A percentile compares a stretch with the other conserved stretches of the same genome.
phyloP scores from a whole-genome alignment of 2,888 invertebrate genomes.

The Metalampra italica region DNA sequence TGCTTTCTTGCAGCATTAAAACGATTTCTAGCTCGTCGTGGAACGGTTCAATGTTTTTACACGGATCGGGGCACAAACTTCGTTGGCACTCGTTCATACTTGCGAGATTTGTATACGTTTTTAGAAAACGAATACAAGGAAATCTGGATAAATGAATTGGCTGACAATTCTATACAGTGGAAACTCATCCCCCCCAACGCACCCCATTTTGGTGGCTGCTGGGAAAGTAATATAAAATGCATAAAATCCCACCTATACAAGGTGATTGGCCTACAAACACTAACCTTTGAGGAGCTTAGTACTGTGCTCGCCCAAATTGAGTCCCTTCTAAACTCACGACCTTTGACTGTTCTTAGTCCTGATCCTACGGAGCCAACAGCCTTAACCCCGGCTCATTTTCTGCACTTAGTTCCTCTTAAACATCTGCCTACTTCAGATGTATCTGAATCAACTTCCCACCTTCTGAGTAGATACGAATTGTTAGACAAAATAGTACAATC shows the following conservation, averaged over 20 bases:
- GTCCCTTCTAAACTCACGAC: slow-evolving; percentile 11
- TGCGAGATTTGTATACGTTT: not conserved
- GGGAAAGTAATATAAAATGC: slow-evolving; percentile 9
- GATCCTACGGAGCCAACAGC: too few relatives aligned
- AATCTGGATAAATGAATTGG: not conserved
- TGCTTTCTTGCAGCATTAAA: slow-evolving; percentile 15
- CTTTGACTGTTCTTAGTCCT: slow-evolving; percentile 8
- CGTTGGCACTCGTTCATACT: slow-evolving; percentile 1
- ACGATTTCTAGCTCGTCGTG: slow-evolving; percentile 16
- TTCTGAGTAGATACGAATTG: too few relatives aligned
- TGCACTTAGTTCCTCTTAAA: too few relatives aligned
- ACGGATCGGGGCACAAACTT: slow-evolving; percentile 11
- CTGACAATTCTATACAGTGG: slow-evolving; percentile 1
- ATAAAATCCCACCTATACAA: slow-evolving; percentile 11
- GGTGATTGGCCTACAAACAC: slow-evolving; percentile 12
- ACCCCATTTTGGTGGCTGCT: slow-evolving; percentile 10
- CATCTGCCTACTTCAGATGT: too few relatives aligned
- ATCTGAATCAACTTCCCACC: too few relatives aligned
- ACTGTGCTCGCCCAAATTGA: slow-evolving; percentile 12
- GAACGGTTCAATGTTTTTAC: slow-evolving; percentile 9
- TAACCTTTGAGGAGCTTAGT: too few relatives aligned
- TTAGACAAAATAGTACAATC: too few relatives aligned
- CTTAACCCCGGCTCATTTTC: too few relatives aligned
- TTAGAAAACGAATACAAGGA: not conserved
- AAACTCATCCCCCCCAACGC: slow-evolving; percentile 7